Percentiles rank a stretch among this genome's conserved stretches.
Evolutionary conservation across 2,113 vertebrate species (phyloP).

Genomic region (Heterotis niloticus): DNA sequence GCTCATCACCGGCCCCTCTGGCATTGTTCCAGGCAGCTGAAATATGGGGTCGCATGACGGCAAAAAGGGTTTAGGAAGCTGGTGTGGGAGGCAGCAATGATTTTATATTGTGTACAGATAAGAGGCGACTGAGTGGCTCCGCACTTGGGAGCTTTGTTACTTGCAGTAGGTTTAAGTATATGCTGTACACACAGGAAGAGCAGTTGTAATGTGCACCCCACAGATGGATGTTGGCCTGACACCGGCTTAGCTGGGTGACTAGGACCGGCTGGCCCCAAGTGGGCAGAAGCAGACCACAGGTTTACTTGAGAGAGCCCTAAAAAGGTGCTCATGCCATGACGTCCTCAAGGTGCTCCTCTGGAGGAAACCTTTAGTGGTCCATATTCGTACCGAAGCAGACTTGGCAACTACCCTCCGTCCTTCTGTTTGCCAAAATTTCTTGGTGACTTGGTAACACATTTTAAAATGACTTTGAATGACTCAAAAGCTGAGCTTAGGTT

Average conservation of each 20-base stretch:
- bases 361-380: background rate
- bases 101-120: background rate
- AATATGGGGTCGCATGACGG: background rate
- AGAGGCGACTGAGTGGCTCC: background rate
- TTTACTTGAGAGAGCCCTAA: background rate
- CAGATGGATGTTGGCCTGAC: background rate
- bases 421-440: too few species aligned
- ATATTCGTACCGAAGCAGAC: background rate
- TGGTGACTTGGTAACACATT: too few species aligned
- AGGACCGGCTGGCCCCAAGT: background rate
- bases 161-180: background rate
- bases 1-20: background rate
- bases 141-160: background rate
- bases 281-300: background rate
- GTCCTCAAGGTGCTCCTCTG: background rate
- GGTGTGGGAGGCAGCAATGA: background rate
- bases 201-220: background rate
- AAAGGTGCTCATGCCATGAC: background rate
- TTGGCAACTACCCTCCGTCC: background rate
- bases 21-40: background rate
- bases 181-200: too few species aligned
- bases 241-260: background rate
- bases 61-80: background rate
- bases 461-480: constrained; percentile 9
- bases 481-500: background rate